Evolutionary conservation across 2,113 vertebrate genomes (phyloP).

Genomic region (Sminthopsis crassicaudata): DNA sequence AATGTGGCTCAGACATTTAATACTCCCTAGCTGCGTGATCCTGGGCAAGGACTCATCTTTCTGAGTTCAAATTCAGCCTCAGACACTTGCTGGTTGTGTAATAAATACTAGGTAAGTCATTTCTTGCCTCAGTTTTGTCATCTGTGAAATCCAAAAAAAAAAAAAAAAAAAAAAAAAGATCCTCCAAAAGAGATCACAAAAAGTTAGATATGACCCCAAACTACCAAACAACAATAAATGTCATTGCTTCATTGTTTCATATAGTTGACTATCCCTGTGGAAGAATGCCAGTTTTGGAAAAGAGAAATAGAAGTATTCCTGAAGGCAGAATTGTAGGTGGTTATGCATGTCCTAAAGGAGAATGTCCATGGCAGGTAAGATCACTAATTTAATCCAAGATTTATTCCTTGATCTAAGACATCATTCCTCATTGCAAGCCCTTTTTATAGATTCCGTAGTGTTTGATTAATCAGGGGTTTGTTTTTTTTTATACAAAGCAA

Average conservation of each 20-base stretch:
- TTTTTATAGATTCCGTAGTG: neutral
- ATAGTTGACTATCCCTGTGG: slow-evolving; percentile 90
- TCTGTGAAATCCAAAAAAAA: no score
- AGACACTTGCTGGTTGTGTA: neutral
- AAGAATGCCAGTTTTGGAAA: slow-evolving; percentile 82
- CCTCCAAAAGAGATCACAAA: neutral
- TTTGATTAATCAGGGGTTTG: neutral
- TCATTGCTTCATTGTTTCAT: neutral
- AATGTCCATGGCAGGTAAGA: slow-evolving; percentile 94
- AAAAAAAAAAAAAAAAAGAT: no score
- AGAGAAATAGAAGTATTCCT: slow-evolving; percentile 42
- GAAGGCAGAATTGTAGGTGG: slow-evolving; percentile 88
- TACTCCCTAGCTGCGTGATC: no score
- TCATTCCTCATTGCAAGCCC: neutral
- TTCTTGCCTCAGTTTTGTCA: neutral
- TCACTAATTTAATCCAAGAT: neutral
- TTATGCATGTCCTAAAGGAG: slow-evolving; percentile 86
- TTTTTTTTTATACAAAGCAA: neutral
- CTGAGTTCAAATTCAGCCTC: neutral
- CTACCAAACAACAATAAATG: neutral
- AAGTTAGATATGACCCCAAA: neutral
- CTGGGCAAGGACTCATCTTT: neutral
- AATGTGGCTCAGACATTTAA: no score
- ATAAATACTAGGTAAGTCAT: neutral
- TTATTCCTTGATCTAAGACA: neutral